Percentiles rank a stretch among this genome's conserved stretches.
These are phyloP conservation scores for Sebastes trivittatus DNA, from an alignment of 2,797 vertebrate species.

Conservation along the genomic window DNA sequence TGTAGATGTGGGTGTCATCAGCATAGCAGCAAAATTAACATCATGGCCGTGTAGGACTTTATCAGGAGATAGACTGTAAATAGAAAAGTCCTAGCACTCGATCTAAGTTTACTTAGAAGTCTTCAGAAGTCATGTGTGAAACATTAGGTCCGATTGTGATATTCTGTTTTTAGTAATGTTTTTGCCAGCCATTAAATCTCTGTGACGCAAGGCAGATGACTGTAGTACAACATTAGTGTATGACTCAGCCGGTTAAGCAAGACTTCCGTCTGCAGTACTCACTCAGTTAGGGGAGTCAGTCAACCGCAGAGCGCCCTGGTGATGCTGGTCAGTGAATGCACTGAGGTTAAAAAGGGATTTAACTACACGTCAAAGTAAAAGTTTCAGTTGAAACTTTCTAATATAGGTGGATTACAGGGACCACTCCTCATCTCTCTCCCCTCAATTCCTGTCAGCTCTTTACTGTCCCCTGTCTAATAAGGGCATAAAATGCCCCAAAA, in stretches of 20 bases:
- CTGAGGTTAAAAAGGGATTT: not conserved
- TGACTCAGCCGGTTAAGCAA: not conserved
- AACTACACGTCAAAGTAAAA: not conserved
- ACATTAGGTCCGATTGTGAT: not conserved
- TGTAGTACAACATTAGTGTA: not conserved
- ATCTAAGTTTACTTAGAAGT: not conserved
- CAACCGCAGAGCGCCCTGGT: not conserved
- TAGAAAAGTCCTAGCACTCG: not conserved
- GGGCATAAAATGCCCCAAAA: too few relatives aligned
- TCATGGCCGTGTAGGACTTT: not conserved
- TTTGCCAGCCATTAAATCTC: too few relatives aligned
- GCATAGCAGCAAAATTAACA: not conserved
- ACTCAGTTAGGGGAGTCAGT: not conserved
- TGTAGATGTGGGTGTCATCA: not conserved
- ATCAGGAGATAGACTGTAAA: not conserved
- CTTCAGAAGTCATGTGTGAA: not conserved
- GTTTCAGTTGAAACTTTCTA: not conserved
- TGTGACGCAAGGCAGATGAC: conserved; percentile 3
- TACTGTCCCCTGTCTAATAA: not conserved
- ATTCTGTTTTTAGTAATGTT: not conserved
- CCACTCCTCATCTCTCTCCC: not conserved
- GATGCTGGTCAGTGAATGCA: not conserved
- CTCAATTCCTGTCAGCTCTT: not conserved
- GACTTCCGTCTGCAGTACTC: not conserved
- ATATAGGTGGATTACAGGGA: not conserved